Conservation (phyloP, 2,888 invertebrate genomes). For the Perizoma affinitatum region DNA sequence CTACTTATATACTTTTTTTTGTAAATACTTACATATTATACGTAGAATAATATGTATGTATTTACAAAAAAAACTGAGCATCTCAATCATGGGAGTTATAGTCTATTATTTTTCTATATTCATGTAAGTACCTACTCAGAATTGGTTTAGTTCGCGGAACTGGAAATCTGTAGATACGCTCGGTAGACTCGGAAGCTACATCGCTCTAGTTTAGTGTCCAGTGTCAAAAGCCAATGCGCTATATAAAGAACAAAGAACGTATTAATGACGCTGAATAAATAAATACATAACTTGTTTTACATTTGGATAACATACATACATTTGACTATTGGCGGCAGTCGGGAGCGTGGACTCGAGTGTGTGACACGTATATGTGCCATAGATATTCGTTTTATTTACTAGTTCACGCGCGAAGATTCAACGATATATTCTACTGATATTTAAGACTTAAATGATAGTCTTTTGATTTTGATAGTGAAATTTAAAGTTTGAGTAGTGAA, state of each 20-base stretch:
- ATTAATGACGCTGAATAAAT: slow-evolving; percentile 59
- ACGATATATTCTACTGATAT: slow-evolving; percentile 18
- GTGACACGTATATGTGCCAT: slow-evolving; percentile 38
- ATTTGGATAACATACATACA: slow-evolving; percentile 50
- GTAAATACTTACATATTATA: too few relatives aligned
- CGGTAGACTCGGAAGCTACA: not conserved
- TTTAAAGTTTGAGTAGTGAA: slow-evolving; percentile 1
- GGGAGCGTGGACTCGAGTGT: slow-evolving; percentile 39
- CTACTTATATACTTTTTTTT: too few relatives aligned
- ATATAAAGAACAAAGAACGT: slow-evolving; percentile 67
- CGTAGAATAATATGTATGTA: too few relatives aligned
- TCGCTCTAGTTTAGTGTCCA: slow-evolving; percentile 7
- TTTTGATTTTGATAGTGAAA: not conserved
- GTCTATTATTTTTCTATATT: too few relatives aligned
- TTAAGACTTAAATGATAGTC: slow-evolving; percentile 1
- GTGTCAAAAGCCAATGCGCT: slow-evolving; percentile 67
- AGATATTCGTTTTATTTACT: slow-evolving; percentile 45
- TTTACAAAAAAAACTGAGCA: too few relatives aligned
- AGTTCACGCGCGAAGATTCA: slow-evolving; percentile 35
- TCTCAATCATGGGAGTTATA: too few relatives aligned
- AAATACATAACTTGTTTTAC: slow-evolving; percentile 50
- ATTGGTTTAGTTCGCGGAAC: too few relatives aligned
- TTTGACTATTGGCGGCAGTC: slow-evolving; percentile 38
- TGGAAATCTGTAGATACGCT: too few relatives aligned
- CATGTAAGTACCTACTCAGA: too few relatives aligned